Evolutionary conservation across 2,797 vertebrate genomes (phyloP).

Genomic region (Argyrosomus regius): DNA sequence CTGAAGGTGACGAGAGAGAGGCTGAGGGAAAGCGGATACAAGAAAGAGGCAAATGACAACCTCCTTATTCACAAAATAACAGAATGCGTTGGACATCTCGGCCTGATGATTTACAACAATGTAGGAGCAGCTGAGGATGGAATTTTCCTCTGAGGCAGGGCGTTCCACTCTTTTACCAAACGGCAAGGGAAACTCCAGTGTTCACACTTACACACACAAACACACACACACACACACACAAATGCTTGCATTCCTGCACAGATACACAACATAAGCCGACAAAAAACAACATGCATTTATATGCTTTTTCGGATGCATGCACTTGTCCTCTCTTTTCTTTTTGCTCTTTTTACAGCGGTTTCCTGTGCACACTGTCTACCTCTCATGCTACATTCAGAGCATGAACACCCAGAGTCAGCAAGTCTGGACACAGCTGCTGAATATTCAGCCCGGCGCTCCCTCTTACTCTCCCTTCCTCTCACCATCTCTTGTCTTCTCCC

Average conservation of each 20-base stretch:
- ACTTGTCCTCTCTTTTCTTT: conserved; percentile 42
- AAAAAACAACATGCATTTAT: conserved; percentile 33
- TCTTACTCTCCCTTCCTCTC: conserved; percentile 44
- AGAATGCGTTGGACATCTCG: conserved; percentile 43
- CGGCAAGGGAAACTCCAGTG: conserved; percentile 57
- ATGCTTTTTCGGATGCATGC: conserved; percentile 29
- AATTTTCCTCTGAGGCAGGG: conserved; percentile 77
- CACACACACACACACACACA: conserved; percentile 6
- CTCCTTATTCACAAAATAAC: conserved; percentile 36
- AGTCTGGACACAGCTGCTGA: conserved; percentile 83
- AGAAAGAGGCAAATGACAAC: conserved; percentile 26
- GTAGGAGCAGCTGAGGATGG: conserved; percentile 58
- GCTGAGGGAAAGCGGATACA: conserved; percentile 9
- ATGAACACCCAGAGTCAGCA: conserved; percentile 82
- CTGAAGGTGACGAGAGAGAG: background rate
- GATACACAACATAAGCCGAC: conserved; percentile 23
- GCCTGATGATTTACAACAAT: conserved; percentile 64
- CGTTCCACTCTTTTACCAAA: conserved; percentile 60
- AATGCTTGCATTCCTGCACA: conserved; percentile 45
- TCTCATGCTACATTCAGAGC: conserved; percentile 79
- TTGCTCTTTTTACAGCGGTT: conserved; percentile 38
- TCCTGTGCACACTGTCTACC: conserved; percentile 49
- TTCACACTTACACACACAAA: conserved; percentile 27
- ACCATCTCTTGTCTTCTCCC: conserved; percentile 49
- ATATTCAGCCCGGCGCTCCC: conserved; percentile 75